Base-by-base conservation (phyloP, 2,113 vertebrate genomes). In the Lepus timidus region DNA sequence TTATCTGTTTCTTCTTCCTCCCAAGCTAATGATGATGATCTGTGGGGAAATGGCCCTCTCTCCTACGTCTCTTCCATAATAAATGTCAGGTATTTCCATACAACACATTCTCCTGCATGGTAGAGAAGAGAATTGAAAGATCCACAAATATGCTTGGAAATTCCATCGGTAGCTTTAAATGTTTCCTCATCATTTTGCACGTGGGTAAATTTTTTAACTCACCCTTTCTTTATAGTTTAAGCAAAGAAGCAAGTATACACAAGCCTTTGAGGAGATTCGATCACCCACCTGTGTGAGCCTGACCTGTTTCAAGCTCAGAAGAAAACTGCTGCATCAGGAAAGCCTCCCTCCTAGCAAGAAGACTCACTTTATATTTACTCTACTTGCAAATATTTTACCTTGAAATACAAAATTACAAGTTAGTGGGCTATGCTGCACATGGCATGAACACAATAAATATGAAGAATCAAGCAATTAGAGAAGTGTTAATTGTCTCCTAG, bases 341-440 rank as follows among this genome's bases (percentile, higher is more conserved):
- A 93, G 9, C n/a, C 5, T 85, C 36, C 81, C n/a, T 58, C 51
- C 39, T 58, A 10, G 58, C n/a, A 80, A 71, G 51, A 93, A 84
- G 14, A 85, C 27, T 71, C 33, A 27, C 51, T 95, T 89, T 27
- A 61, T 58, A 67, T 33, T 92, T 17, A 82, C 49, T 78, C 29
- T 58, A 49, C 49, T 82, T 36, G 10, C 75, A 82, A 85, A 94
- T 55, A 90, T 10, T 86, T 90, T 70, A 67, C 16, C 33, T 83
- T 75, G 27, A 49, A 89, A 85, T 88, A 70, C 7, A 44, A 80
- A 96, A 94, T n/a, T 79, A 36, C 65, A 94, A 49, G 39, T 58
- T 68, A 70, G n/a, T 12, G 7, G 13, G 8, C 23, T 88, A 73
- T 51, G 51, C 6, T 51, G 51, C 6, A 81, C 49, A 61, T 29